Conservation (phyloP, 2,797 vertebrate genomes). For the Melanogrammus aeglefinus region DNA sequence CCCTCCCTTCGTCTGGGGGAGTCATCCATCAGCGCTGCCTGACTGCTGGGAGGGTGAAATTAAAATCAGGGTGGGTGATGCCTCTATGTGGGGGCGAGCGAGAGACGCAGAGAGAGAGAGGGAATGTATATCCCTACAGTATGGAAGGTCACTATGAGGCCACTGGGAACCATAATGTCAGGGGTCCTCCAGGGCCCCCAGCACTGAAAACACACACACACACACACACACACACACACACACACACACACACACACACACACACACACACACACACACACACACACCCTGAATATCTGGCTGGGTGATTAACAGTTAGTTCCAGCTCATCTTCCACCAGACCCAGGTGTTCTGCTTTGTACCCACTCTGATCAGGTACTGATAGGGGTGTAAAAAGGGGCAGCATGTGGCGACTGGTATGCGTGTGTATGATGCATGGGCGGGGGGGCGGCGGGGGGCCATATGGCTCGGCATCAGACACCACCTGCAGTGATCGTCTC, state of each 20-base stretch:
- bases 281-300: no score
- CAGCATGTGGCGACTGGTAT: slow-evolving; percentile 28
- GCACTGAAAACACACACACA: slow-evolving; percentile 35
- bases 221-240: no score
- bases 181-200: slow-evolving; percentile 52
- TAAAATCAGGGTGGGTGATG: slow-evolving; percentile 72
- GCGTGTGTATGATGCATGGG: not conserved
- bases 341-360: slow-evolving; percentile 10
- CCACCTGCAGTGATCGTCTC: not conserved
- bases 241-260: slow-evolving; percentile 28
- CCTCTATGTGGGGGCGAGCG: slow-evolving; percentile 18
- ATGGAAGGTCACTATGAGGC: slow-evolving; percentile 61
- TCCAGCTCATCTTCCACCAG: not conserved
- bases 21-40: slow-evolving; percentile 81
- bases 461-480: not conserved
- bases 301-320: not conserved
- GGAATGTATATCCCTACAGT: slow-evolving; percentile 36
- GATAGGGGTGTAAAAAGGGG: not conserved
- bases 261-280: slow-evolving; percentile 7
- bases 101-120: slow-evolving; percentile 3
- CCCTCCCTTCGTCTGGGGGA: slow-evolving; percentile 68
- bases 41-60: slow-evolving; percentile 85
- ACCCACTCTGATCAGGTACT: slow-evolving; percentile 26
- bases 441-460: not conserved
- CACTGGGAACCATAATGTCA: slow-evolving; percentile 63